Evolutionary conservation across 2,888 invertebrate genomes (phyloP).

Genomic region (Ferrisia virgata): DNA sequence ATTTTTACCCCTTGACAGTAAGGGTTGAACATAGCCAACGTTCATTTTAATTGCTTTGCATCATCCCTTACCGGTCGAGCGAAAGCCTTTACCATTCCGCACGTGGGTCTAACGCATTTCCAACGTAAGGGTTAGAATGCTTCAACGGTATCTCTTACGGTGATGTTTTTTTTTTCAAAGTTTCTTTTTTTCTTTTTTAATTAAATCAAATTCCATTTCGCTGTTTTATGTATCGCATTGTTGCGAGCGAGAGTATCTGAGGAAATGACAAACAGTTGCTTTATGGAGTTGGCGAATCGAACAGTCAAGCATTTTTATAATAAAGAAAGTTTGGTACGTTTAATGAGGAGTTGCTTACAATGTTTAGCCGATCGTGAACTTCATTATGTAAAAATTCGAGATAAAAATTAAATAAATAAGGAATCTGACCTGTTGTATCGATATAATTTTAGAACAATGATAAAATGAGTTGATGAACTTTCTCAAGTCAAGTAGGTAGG

Average conservation of each 20-base stretch:
- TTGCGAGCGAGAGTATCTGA: not conserved
- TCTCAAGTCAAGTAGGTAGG: not conserved
- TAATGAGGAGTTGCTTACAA: no score
- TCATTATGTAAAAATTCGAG: not conserved
- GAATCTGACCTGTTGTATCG: constrained; percentile 8
- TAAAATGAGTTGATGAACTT: not conserved
- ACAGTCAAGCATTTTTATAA: not conserved
- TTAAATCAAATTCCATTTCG: constrained; percentile 11
- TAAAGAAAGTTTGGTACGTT: not conserved
- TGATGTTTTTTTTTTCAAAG: constrained; percentile 15
- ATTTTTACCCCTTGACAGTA: constrained; percentile 42
- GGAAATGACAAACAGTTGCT: not conserved
- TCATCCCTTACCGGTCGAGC: constrained; percentile 46
- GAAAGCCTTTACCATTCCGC: constrained; percentile 35
- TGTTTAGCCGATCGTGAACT: not conserved
- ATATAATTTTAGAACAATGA: constrained; percentile 4
- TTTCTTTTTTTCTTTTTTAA: constrained; percentile 1
- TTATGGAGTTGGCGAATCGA: not conserved
- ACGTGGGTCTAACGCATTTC: constrained; percentile 44
- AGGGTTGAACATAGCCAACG: constrained; percentile 45
- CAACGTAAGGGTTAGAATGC: constrained; percentile 34
- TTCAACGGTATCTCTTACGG: constrained; percentile 1
- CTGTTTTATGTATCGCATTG: not conserved
- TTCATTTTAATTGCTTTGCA: constrained; percentile 45
- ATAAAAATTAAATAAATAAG: constrained; percentile 12